Conservation (phyloP, 2,888 invertebrate species). For the Molorchus minor region DNA sequence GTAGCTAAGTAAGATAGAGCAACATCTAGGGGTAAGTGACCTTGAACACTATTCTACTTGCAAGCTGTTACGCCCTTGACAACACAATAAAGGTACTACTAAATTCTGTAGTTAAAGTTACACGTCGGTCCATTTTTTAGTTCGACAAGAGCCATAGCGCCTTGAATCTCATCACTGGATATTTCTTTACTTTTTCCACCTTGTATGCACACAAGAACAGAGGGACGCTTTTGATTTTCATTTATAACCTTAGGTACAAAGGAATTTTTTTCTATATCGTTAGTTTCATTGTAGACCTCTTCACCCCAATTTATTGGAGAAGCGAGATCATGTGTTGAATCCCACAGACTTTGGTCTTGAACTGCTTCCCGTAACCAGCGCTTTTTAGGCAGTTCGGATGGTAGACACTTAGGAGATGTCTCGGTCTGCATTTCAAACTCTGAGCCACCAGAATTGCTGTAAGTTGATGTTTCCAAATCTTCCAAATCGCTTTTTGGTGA, state of each 20-base stretch:
- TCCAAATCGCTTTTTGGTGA: slow-evolving; percentile 50
- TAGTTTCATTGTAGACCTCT: slow-evolving; percentile 36
- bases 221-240: slow-evolving; percentile 66
- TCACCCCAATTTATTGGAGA: slow-evolving; percentile 66
- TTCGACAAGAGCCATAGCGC: slow-evolving; percentile 71
- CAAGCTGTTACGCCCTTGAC: too few relatives aligned
- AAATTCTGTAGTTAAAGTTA: slow-evolving; percentile 53
- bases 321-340: slow-evolving; percentile 63
- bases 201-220: slow-evolving; percentile 64
- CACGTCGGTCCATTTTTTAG: slow-evolving; percentile 61
- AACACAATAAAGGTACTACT: slow-evolving; percentile 24
- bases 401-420: slow-evolving; percentile 38
- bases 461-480: slow-evolving; percentile 46
- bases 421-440: slow-evolving; percentile 39
- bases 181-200: slow-evolving; percentile 59
- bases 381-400: slow-evolving; percentile 65
- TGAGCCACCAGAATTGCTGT: slow-evolving; percentile 44
- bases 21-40: too few relatives aligned
- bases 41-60: too few relatives aligned
- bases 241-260: slow-evolving; percentile 22
- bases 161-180: slow-evolving; percentile 65
- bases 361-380: slow-evolving; percentile 68
- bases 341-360: slow-evolving; percentile 56
- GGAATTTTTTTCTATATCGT: slow-evolving; percentile 16
- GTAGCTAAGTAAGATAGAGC: too few relatives aligned